Conservation (phyloP, 2,113 vertebrate genomes). For the Urocynchramus pylzowi region DNA sequence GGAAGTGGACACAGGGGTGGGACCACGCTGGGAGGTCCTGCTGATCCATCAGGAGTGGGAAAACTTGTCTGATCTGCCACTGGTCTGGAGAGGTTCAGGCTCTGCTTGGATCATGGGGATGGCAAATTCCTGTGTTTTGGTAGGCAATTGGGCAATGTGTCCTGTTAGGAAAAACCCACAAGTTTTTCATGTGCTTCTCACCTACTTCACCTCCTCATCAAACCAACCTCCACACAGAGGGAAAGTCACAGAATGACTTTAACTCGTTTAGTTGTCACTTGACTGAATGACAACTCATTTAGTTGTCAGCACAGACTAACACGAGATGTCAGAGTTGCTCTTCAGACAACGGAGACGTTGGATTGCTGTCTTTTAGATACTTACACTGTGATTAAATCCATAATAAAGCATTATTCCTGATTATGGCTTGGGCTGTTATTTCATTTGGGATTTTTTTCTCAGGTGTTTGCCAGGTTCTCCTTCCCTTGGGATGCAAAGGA, state of each 20-base stretch:
- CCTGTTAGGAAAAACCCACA: not conserved
- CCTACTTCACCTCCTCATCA: not conserved
- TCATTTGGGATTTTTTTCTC: not conserved
- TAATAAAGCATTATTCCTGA: not conserved
- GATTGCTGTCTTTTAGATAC: not conserved
- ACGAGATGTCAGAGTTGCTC: not conserved
- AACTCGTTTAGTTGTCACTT: not conserved
- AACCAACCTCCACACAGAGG: not conserved
- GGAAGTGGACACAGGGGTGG: not conserved
- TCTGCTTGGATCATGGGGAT: not conserved
- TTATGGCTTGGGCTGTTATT: not conserved
- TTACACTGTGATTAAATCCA: not conserved
- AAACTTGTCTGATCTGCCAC: accelerated
- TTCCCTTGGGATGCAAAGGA: not conserved
- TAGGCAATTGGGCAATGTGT: accelerated
- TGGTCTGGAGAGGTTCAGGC: not conserved
- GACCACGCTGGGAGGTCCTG: not conserved
- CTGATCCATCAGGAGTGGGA: not conserved
- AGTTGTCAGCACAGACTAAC: not conserved
- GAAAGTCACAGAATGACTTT: not conserved
- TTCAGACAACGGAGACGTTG: not conserved
- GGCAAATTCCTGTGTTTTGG: not conserved
- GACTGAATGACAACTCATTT: not conserved
- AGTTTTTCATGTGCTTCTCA: not conserved
- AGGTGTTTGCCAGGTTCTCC: accelerated